Evolutionary conservation across 2,888 invertebrate genomes (phyloP).

Genomic region (Lepeophtheirus nordmannii): DNA sequence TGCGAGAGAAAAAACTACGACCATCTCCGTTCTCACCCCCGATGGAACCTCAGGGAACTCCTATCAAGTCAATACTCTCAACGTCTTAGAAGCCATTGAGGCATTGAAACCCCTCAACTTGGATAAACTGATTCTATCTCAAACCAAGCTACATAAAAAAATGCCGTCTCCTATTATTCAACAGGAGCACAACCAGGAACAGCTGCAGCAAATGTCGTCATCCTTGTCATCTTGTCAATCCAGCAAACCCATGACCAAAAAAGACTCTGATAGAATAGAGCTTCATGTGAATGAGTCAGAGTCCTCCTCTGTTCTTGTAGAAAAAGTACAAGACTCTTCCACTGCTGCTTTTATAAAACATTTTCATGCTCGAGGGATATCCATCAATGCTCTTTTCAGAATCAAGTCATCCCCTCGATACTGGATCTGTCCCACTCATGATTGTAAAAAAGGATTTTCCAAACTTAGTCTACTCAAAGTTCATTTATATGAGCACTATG

Average conservation of each 20-base stretch:
- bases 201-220: no score
- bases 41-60: background rate
- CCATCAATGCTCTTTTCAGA: background rate
- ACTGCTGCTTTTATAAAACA: background rate
- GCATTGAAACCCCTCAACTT: background rate
- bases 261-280: background rate
- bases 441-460: background rate
- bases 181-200: no score
- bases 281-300: background rate
- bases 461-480: background rate
- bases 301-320: background rate
- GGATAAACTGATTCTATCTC: background rate
- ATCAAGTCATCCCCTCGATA: background rate
- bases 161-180: background rate
- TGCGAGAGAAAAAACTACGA: background rate
- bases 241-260: background rate
- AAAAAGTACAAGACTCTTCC: background rate
- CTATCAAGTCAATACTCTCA: constrained; percentile 1
- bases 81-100: constrained; percentile 7
- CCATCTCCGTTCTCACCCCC: background rate
- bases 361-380: background rate
- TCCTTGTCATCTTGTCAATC: background rate
- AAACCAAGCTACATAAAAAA: background rate
- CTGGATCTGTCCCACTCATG: background rate
- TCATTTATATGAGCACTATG: background rate